phyloP scores from a whole-genome alignment of 2,888 invertebrate species.

The Dicranocentrus wangi region DNA sequence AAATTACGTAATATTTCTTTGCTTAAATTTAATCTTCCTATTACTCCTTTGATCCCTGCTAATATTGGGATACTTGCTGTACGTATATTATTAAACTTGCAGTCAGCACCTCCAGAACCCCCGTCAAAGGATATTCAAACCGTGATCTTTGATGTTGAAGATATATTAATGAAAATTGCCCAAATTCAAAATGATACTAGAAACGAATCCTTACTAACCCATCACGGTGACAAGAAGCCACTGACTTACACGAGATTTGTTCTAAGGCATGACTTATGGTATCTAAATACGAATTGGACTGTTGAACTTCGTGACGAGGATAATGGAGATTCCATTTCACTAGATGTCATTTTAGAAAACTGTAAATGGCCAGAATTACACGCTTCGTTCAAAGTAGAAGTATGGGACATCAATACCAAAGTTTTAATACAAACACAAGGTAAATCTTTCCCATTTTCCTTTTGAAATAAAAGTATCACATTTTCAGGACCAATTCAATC shows the following conservation, averaged over 20 bases:
- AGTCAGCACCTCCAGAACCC: constrained; percentile 1
- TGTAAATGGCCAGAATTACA: constrained; percentile 36
- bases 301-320: constrained; percentile 14
- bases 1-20: no score
- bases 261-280: constrained; percentile 41
- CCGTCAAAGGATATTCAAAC: constrained; percentile 50
- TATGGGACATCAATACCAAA: no score
- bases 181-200: no score
- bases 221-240: not conserved
- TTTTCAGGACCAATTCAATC: no score
- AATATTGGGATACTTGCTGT: not conserved
- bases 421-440: constrained; percentile 36
- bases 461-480: no score
- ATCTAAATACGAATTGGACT: constrained; percentile 25
- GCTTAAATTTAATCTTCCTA: not conserved
- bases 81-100: not conserved
- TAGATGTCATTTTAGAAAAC: constrained; percentile 38
- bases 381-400: constrained; percentile 47
- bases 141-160: constrained; percentile 43
- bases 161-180: constrained; percentile 35
- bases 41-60: not conserved
- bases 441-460: no score
- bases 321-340: constrained; percentile 1
- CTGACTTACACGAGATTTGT: constrained; percentile 40
- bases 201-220: no score